phyloP scores from a whole-genome alignment of 1,140 invertebrate genomes.

The Tetramorium alpestre region DNA sequence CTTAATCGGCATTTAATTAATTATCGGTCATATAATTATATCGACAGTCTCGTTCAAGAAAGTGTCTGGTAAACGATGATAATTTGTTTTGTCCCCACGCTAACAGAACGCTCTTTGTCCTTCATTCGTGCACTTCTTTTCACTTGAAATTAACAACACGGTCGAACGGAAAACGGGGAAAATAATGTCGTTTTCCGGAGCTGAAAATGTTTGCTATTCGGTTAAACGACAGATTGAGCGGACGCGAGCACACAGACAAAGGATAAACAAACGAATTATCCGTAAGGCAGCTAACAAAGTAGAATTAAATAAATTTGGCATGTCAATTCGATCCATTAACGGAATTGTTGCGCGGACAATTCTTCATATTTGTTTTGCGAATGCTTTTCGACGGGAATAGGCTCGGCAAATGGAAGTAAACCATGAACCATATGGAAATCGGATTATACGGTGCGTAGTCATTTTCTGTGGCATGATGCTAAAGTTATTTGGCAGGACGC shows the following conservation, averaged over 20 bases:
- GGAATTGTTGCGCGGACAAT: neutral
- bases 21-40: slow-evolving; percentile 55
- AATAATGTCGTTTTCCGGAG: neutral
- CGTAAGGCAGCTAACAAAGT: neutral
- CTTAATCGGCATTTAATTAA: slow-evolving; percentile 46
- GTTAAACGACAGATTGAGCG: neutral
- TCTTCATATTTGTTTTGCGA: slow-evolving; percentile 22
- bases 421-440: slow-evolving; percentile 61
- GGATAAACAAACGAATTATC: neutral
- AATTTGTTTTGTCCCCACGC: slow-evolving; percentile 8
- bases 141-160: slow-evolving; percentile 15
- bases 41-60: slow-evolving; percentile 4
- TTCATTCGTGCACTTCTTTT: neutral
- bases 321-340: neutral
- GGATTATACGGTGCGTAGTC: slow-evolving; percentile 67
- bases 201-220: neutral
- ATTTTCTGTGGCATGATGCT: slow-evolving; percentile 66
- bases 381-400: slow-evolving; percentile 38
- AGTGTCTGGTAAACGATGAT: slow-evolving; percentile 13
- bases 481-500: slow-evolving; percentile 69
- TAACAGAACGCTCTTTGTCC: neutral
- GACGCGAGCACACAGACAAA: neutral
- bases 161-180: neutral
- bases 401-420: slow-evolving; percentile 7
- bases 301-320: slow-evolving; percentile 20